Base-by-base conservation (phyloP, 2,113 vertebrate genomes). In the Eudyptes chrysolophus region DNA sequence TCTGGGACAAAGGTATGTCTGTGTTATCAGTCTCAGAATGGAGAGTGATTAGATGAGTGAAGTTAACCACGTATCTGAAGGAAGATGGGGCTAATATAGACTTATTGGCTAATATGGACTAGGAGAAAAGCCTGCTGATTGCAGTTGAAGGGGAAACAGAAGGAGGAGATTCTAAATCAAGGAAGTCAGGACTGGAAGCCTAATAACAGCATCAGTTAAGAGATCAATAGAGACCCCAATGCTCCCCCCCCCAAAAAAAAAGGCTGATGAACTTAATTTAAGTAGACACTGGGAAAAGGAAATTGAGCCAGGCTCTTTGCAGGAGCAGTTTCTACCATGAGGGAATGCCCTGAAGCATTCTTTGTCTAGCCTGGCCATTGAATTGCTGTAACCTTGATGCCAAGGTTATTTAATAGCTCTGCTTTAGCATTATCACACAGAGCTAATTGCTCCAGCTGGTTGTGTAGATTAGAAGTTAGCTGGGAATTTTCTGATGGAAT, bases 381-480 rank as follows among this genome's bases (percentile, higher is more conserved):
- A 89, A 74, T 66, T 91, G n/a, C 68, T 89, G 29, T 94, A 89
- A 96, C 95, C 86, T 97, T 94, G 54, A 90, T 61, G 64, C 30
- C 76, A 96, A 96, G 77, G 91, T 94, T 95, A 92, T 87, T 96
- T 90, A 62, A 81, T 51, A 70, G 80, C 42, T 92, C 62, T 86
- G 52, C 70, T 79, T 71, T 49, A 54, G 29, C 24, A 26, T 74
- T 80, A 46, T 81, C 83, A 74, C 0, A 2, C 80, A 62, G 55
- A 91, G n/a, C 40, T 87, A 74, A 92, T 94, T 94, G 60, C 55
- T 89, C 36, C 48, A 60, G 36, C 58, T 94, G 44, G 25, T 58
- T 81, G 42, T 61, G 19, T 19, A 52, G 55, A 77, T 74, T 75
- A 81, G 58, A 71, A 84, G 19, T 74, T 81, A 78, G 54, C 64